These are phyloP conservation scores for Ichneumoninae sp. DNA, from an alignment of 2,888 invertebrate genomes.

Conservation along the genomic window DNA sequence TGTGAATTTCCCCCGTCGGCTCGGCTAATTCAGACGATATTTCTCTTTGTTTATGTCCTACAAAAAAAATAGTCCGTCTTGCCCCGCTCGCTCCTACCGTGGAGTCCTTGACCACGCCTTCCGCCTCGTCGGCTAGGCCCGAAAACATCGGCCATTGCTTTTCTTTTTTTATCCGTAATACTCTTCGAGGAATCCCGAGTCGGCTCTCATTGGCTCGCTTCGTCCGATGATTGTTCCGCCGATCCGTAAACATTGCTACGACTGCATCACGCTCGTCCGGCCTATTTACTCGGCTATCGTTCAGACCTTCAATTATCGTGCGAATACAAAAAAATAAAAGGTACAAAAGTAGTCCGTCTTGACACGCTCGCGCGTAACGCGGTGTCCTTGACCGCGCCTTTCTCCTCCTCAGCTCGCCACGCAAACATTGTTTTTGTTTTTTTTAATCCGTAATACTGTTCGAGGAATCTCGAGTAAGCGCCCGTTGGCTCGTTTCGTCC, in stretches of 20 bases:
- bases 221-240: background rate
- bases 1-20: background rate
- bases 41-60: no score
- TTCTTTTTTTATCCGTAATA: background rate
- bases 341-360: no score
- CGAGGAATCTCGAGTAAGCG: background rate
- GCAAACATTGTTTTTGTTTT: no score
- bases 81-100: no score
- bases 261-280: background rate
- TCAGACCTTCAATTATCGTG: background rate
- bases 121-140: background rate
- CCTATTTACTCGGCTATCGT: background rate
- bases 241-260: background rate
- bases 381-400: background rate
- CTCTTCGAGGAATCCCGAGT: background rate
- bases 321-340: background rate
- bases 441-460: background rate
- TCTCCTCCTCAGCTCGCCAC: background rate
- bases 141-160: no score
- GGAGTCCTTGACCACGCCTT: no score
- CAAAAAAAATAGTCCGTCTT: no score
- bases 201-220: background rate
- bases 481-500: background rate
- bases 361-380: no score
- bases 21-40: no score